phyloP scores from a whole-genome alignment of 2,888 invertebrate species.

The Nomada lathburiana region DNA sequence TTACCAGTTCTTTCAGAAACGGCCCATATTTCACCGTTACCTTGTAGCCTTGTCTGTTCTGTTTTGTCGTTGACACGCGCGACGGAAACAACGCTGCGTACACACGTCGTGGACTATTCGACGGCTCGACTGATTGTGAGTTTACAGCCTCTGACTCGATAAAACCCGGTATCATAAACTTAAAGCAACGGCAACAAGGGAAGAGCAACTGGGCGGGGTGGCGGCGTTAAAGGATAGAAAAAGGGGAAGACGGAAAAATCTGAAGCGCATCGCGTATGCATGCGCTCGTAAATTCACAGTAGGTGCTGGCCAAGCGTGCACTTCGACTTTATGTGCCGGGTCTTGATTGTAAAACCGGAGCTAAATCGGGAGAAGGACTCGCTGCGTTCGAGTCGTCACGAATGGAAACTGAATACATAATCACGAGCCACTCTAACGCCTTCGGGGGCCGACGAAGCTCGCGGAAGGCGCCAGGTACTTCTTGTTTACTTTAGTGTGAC shows the following conservation, averaged over 20 bases:
- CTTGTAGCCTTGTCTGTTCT: background rate
- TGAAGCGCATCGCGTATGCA: slow-evolving; percentile 55
- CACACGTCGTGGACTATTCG: slow-evolving; percentile 26
- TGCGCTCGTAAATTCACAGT: slow-evolving; percentile 52
- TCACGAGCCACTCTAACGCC: slow-evolving; percentile 24
- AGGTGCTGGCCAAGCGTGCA: slow-evolving; percentile 7
- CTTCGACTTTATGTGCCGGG: slow-evolving; percentile 53
- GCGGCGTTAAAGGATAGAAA: background rate
- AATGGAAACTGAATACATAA: slow-evolving; percentile 62
- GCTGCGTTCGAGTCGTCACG: slow-evolving; percentile 48
- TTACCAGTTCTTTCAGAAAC: slow-evolving; percentile 20
- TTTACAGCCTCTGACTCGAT: slow-evolving; percentile 52
- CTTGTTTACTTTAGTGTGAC: slow-evolving; percentile 7
- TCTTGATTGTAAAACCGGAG: slow-evolving; percentile 58
- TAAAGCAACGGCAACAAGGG: slow-evolving; percentile 18
- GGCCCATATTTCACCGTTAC: slow-evolving; percentile 11
- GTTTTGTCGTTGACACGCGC: background rate
- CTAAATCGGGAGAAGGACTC: slow-evolving; percentile 52
- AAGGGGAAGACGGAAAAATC: slow-evolving; percentile 16
- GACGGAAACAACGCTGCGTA: background rate
- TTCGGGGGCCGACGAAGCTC: background rate
- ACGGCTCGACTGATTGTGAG: slow-evolving; percentile 42
- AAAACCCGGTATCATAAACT: slow-evolving; percentile 58
- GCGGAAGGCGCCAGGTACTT: slow-evolving; percentile 8
- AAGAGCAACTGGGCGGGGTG: background rate